Conservation (phyloP, 2,888 invertebrate genomes). For the Pecten maximus region DNA sequence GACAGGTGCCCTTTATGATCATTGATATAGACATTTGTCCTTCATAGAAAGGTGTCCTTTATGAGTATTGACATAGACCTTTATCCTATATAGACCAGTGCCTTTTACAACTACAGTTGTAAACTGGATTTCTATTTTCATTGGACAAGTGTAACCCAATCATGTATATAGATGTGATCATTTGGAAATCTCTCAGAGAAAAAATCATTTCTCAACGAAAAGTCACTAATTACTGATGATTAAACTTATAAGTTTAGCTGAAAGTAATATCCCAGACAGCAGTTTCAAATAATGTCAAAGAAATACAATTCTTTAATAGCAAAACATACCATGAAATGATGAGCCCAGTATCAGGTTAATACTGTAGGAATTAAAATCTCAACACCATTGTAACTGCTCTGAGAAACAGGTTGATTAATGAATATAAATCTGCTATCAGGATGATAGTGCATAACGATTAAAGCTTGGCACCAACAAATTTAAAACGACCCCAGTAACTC, state of each 20-base stretch:
- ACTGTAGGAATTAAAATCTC: neutral
- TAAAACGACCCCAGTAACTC: neutral
- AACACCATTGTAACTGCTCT: neutral
- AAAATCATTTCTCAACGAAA: no score
- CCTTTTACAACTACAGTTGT: no score
- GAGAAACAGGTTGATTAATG: neutral
- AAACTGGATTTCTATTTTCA: no score
- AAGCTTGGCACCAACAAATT: constrained; percentile 22
- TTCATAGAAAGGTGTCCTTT: no score
- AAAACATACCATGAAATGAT: neutral
- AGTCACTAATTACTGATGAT: no score
- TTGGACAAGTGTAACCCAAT: no score
- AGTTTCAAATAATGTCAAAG: neutral
- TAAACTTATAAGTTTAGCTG: neutral
- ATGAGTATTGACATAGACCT: no score
- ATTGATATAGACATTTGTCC: no score
- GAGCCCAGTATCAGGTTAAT: neutral
- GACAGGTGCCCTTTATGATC: no score
- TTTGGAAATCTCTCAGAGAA: no score
- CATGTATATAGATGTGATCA: no score
- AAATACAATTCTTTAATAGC: neutral
- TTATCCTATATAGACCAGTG: no score
- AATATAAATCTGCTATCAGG: neutral
- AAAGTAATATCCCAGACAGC: neutral
- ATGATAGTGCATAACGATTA: neutral